Conservation (phyloP, 1,140 invertebrate genomes). For the Phenacoccus solenopsis region DNA sequence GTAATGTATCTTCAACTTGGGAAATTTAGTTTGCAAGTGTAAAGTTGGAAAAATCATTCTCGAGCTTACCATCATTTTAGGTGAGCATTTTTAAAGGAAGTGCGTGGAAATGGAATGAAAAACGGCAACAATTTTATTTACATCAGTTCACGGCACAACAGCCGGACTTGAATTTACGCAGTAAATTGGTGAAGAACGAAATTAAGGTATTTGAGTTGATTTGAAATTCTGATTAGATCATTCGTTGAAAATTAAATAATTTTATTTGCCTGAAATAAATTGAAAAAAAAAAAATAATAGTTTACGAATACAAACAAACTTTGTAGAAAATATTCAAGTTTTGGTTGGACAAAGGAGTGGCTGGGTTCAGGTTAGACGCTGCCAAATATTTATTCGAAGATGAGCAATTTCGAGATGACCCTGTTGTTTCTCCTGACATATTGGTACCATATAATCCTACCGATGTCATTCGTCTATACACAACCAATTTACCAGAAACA, state of each 20-base stretch:
- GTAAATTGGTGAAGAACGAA: conserved; percentile 28
- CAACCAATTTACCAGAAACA: too few species aligned
- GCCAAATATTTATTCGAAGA: conserved; percentile 38
- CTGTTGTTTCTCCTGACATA: not conserved
- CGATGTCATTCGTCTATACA: too few species aligned
- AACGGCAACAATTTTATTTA: conserved; percentile 53
- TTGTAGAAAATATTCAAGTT: conserved; percentile 37
- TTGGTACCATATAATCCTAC: too few species aligned
- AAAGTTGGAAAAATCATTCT: too few species aligned
- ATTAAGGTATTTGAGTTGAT: too few species aligned
- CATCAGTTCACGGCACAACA: conserved; percentile 55
- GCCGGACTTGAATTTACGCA: conserved; percentile 53
- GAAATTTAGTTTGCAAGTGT: too few species aligned
- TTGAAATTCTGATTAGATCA: too few species aligned
- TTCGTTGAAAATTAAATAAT: too few species aligned
- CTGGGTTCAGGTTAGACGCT: conserved; percentile 57
- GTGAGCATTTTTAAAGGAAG: conserved; percentile 46
- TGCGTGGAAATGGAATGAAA: conserved; percentile 54
- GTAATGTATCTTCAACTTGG: conserved; percentile 28
- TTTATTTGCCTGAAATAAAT: too few species aligned
- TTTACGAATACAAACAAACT: too few species aligned
- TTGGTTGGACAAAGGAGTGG: conserved; percentile 54
- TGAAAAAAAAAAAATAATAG: too few species aligned
- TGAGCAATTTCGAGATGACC: conserved; percentile 31
- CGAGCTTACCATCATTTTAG: too few species aligned